These are phyloP conservation scores for Notodonta dromedarius DNA, from an alignment of 2,888 invertebrate species.

Conservation along the genomic window DNA sequence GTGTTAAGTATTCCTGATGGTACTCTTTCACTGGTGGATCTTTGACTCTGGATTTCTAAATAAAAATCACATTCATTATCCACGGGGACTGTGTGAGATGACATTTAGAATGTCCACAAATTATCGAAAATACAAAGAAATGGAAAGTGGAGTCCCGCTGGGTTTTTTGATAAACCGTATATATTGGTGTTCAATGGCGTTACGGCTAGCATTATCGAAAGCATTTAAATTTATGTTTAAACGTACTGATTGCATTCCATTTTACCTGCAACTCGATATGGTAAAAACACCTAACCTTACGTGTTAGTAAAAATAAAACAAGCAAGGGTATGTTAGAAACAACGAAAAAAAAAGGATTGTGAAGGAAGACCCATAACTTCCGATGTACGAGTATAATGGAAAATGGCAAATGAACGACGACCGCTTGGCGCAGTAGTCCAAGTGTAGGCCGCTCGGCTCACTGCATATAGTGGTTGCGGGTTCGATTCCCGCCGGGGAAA, in stretches of 20 bases:
- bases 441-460: too few relatives aligned
- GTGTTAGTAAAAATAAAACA: too few relatives aligned
- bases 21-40: constrained; percentile 9
- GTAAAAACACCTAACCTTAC: background rate
- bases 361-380: too few relatives aligned
- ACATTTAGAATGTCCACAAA: constrained; percentile 28
- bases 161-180: constrained; percentile 21
- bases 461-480: too few relatives aligned
- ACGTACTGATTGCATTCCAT: constrained; percentile 4
- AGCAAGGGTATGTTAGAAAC: too few relatives aligned
- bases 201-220: constrained; percentile 9
- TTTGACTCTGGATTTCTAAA: constrained; percentile 18
- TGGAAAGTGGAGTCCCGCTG: constrained; percentile 28
- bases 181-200: constrained; percentile 13
- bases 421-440: too few relatives aligned
- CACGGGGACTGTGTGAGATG: constrained; percentile 18
- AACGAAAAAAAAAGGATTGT: too few relatives aligned
- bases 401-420: too few relatives aligned
- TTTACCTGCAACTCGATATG: background rate
- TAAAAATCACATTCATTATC: constrained; percentile 22
- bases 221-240: background rate
- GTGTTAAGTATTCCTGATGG: constrained; percentile 12
- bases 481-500: too few relatives aligned
- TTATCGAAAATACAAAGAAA: constrained; percentile 23
- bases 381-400: too few relatives aligned